A percentile compares a stretch with the other conserved stretches of the same genome.
Conservation (phyloP, 2,113 vertebrate species). For the Nansenia antarctica region DNA sequence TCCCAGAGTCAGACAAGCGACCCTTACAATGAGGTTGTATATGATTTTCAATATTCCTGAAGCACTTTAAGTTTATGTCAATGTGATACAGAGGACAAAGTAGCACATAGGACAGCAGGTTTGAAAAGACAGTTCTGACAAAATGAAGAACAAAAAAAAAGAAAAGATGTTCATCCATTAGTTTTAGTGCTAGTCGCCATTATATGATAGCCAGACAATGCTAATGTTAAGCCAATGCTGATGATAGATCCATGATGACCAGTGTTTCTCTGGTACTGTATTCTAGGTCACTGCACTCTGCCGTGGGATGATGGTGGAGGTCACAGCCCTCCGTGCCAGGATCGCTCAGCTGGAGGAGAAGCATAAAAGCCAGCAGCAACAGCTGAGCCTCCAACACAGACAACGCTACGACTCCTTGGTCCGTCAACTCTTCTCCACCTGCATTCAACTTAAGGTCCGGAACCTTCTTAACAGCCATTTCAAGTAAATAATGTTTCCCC, state of each 20-base stretch:
- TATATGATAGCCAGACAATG: no score
- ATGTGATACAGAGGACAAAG: no score
- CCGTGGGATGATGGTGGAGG: conserved; percentile 73
- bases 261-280: neutral
- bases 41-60: no score
- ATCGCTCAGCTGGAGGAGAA: conserved; percentile 69
- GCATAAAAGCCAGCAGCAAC: conserved; percentile 54
- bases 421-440: conserved; percentile 66
- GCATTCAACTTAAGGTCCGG: conserved; percentile 77
- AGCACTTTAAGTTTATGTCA: no score
- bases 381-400: conserved; percentile 63
- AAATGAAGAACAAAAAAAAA: no score
- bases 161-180: no score
- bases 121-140: no score
- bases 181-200: no score
- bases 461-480: neutral
- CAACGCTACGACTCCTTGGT: conserved; percentile 72
- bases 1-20: conserved; percentile 20
- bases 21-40: conserved; percentile 57
- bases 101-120: no score
- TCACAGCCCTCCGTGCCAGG: conserved; percentile 68
- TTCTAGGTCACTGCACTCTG: conserved; percentile 62
- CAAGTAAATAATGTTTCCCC: no score
- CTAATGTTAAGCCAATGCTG: no score
- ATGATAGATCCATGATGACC: neutral